Percentiles rank a stretch among this genome's conserved stretches.
phyloP scores from a whole-genome alignment of 2,888 invertebrate genomes.

The Biston stratarius region DNA sequence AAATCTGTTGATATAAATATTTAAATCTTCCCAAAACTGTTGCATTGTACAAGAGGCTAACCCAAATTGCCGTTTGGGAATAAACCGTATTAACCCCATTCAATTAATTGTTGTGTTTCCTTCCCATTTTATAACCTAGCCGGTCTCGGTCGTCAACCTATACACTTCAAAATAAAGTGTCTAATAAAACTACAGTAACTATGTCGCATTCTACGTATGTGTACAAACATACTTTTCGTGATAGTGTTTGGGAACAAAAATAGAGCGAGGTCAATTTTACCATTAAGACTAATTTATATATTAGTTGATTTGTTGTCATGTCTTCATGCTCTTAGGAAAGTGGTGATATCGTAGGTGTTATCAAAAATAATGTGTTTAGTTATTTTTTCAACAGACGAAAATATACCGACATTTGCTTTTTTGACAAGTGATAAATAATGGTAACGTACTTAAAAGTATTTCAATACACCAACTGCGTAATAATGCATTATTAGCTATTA shows the following conservation, averaged over 20 bases:
- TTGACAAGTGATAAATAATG: background rate
- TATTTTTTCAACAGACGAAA: background rate
- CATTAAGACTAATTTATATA: constrained; percentile 13
- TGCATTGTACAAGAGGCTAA: too few species aligned
- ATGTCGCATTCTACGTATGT: constrained; percentile 5
- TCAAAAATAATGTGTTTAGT: too few species aligned
- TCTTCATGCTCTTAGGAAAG: background rate
- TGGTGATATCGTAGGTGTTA: background rate
- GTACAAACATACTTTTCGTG: constrained; percentile 8
- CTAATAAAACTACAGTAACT: constrained; percentile 1
- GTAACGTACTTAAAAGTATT: background rate
- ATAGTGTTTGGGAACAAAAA: constrained; percentile 12
- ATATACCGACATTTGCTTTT: background rate
- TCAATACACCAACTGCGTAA: background rate
- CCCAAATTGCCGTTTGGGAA: too few species aligned
- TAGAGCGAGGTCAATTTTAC: constrained; percentile 18
- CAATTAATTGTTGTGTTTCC: too few species aligned
- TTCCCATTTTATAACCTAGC: background rate
- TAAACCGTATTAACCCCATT: too few species aligned
- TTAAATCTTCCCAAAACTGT: too few species aligned
- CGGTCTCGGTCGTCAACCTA: constrained; percentile 4
- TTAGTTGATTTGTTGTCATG: constrained; percentile 1
- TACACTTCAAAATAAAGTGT: constrained; percentile 1
- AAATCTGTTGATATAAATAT: too few species aligned
- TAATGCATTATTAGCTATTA: too few species aligned